Percentiles rank a stretch among this genome's conserved stretches.
phyloP scores from a whole-genome alignment of 2,888 invertebrate species.

The Agrotis exclamationis region DNA sequence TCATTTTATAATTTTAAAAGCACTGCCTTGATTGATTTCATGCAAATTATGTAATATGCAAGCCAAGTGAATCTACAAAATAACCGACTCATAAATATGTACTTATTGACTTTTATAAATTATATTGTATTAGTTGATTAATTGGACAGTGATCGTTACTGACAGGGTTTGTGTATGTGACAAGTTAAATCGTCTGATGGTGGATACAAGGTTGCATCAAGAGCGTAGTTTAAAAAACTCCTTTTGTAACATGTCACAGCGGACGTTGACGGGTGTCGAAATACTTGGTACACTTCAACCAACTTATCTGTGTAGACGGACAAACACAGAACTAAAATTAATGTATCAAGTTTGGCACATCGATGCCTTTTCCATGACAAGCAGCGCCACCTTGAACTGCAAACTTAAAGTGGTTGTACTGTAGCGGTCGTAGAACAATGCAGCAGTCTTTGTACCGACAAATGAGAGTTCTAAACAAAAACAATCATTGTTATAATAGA shows the following conservation, averaged over 20 bases:
- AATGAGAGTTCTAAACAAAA: slow-evolving; percentile 82
- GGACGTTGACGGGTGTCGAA: slow-evolving; percentile 87
- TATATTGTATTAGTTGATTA: slow-evolving; percentile 47
- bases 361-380: no score
- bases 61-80: not conserved
- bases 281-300: slow-evolving; percentile 69
- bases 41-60: slow-evolving; percentile 1
- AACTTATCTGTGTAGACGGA: no score
- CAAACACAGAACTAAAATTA: no score
- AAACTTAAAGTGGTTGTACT: no score
- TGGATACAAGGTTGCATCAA: slow-evolving; percentile 78
- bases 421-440: slow-evolving; percentile 82
- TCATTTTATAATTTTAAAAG: slow-evolving; percentile 15
- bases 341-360: no score
- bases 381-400: no score
- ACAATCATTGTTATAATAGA: slow-evolving; percentile 84
- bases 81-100: not conserved
- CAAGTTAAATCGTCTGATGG: slow-evolving; percentile 71
- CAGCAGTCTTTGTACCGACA: slow-evolving; percentile 77
- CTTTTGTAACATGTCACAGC: slow-evolving; percentile 82
- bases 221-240: slow-evolving; percentile 71
- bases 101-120: no score
- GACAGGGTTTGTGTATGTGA: slow-evolving; percentile 70
- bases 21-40: not conserved
- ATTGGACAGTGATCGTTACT: slow-evolving; percentile 58